Conservation (phyloP, 2,888 invertebrate genomes). For the Ellobium chinense region DNA sequence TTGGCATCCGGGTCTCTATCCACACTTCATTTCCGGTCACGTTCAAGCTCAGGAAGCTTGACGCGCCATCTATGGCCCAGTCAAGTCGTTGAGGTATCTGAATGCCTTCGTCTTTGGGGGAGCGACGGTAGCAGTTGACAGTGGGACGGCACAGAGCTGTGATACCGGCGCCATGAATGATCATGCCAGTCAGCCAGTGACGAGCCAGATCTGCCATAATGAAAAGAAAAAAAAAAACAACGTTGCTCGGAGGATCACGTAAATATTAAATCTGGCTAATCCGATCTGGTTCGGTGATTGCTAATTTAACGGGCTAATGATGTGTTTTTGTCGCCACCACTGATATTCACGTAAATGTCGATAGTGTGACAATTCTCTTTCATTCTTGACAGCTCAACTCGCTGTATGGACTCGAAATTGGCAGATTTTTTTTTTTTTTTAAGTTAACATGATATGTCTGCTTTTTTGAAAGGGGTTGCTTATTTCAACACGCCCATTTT, state of each 20-base stretch:
- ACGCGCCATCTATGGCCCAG: slow-evolving; percentile 20
- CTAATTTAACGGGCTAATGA: no score
- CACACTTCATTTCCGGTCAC: not conserved
- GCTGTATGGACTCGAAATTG: no score
- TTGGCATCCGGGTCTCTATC: slow-evolving; percentile 38
- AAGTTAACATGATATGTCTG: no score
- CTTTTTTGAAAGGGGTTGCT: no score
- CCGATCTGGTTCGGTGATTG: no score
- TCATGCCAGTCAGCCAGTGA: slow-evolving; percentile 43
- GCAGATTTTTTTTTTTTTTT: no score
- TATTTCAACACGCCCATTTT: no score
- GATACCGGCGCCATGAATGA: slow-evolving; percentile 37
- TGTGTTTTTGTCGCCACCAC: no score
- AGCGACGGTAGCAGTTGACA: slow-evolving; percentile 39
- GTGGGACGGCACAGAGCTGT: slow-evolving; percentile 43
- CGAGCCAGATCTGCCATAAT: not conserved
- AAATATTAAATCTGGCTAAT: not conserved
- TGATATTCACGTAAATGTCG: no score
- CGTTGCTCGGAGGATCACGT: not conserved
- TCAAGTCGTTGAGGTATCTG: not conserved
- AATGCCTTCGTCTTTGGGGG: not conserved
- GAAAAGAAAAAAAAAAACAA: not conserved
- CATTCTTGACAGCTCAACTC: no score
- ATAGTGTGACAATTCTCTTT: no score
- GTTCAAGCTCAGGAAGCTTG: slow-evolving; percentile 12